These are phyloP conservation scores for Peromyscus melanophrys DNA, from an alignment of 2,797 vertebrate genomes.

Conservation along the genomic window DNA sequence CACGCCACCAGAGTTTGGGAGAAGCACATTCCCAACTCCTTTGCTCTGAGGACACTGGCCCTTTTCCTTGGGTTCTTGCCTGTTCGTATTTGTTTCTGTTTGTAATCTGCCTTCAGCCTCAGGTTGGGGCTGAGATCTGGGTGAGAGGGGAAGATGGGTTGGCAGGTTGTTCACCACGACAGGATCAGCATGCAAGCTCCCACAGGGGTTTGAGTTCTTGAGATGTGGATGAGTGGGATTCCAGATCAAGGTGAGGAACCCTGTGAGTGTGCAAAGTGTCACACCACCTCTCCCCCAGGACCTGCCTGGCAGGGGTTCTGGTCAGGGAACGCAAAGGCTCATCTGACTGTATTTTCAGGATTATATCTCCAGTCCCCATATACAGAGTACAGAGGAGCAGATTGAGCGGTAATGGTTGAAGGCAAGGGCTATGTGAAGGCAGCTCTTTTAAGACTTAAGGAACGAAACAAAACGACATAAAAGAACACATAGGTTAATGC, in stretches of 20 bases:
- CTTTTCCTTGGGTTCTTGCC: neutral
- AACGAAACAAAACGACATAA: neutral
- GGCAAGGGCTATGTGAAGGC: neutral
- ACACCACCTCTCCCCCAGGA: rapidly evolving
- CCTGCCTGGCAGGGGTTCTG: too few relatives aligned
- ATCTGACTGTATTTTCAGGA: neutral
- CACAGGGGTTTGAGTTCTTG: rapidly evolving
- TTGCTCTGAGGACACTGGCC: neutral
- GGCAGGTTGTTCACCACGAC: neutral
- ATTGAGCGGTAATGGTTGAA: neutral
- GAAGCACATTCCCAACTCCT: neutral
- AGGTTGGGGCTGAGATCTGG: neutral
- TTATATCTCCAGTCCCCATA: neutral
- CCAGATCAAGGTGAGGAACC: neutral
- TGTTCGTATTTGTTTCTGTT: neutral
- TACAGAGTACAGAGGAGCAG: neutral
- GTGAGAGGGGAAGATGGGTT: neutral
- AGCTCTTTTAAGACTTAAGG: neutral
- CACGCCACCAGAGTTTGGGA: neutral
- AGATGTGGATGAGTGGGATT: rapidly evolving
- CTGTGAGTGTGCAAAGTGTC: neutral
- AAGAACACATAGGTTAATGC: neutral
- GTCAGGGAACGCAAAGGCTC: neutral
- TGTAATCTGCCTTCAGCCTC: neutral
- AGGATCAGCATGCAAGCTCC: neutral